Evolutionary conservation across 2,797 vertebrate species (phyloP).

Genomic region (Aeoliscus strigatus): DNA sequence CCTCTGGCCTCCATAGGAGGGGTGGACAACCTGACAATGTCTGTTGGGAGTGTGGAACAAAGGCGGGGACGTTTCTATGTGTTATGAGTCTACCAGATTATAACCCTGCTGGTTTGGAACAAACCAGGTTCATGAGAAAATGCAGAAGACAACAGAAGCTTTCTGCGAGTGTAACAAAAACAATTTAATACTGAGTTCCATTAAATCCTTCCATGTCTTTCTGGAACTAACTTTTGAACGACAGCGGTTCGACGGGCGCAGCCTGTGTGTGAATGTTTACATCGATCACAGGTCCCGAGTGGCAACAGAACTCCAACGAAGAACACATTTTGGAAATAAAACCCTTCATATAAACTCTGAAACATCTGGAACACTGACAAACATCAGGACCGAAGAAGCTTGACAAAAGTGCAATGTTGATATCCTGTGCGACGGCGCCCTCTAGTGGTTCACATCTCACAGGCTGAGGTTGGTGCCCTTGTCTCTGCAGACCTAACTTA

Average conservation of each 20-base stretch:
- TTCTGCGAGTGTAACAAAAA: neutral
- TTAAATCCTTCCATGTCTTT: neutral
- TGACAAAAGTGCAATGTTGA: constrained; percentile 53
- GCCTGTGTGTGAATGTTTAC: neutral
- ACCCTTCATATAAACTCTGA: constrained; percentile 55
- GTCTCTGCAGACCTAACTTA: constrained; percentile 1
- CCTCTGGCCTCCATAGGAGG: no score
- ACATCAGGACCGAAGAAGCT: constrained; percentile 16
- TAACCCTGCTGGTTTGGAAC: no score
- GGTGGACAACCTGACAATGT: no score
- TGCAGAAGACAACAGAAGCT: neutral
- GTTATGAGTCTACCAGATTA: no score
- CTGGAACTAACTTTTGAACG: neutral
- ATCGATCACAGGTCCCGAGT: neutral
- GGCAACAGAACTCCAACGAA: neutral
- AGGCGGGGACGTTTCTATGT: no score
- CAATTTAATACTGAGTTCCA: neutral
- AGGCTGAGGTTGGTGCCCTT: constrained; percentile 5
- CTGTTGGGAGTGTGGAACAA: no score
- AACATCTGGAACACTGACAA: constrained; percentile 6
- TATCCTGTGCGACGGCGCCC: constrained; percentile 50
- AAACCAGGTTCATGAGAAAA: neutral
- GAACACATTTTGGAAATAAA: constrained; percentile 14
- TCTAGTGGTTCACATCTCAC: constrained; percentile 55
- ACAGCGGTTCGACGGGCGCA: neutral